Evolutionary conservation across 2,113 vertebrate species (phyloP).

Genomic region (Euleptes europaea): DNA sequence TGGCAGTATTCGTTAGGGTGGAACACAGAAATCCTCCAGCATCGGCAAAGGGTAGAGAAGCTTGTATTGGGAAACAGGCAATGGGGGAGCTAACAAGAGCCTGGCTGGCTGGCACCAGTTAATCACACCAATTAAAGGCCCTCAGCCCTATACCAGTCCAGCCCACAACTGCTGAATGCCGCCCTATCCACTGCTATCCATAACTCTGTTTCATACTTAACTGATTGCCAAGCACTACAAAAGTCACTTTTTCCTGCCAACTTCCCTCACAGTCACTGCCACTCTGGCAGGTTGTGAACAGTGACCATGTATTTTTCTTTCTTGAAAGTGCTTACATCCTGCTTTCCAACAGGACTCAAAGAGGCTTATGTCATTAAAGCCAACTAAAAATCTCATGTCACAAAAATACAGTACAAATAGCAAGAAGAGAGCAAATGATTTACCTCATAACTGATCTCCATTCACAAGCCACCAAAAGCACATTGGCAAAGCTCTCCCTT

Average conservation of each 20-base stretch:
- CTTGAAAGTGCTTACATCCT: no score
- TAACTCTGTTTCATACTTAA: not conserved
- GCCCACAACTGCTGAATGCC: not conserved
- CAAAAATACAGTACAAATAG: no score
- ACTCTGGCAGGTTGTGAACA: not conserved
- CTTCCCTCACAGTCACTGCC: not conserved
- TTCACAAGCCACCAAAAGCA: no score
- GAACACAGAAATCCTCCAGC: not conserved
- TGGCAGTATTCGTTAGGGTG: not conserved
- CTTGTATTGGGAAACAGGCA: not conserved
- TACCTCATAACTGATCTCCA: no score
- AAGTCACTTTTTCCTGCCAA: not conserved
- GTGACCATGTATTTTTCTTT: not conserved
- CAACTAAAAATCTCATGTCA: no score
- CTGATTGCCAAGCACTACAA: not conserved
- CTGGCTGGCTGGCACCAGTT: conserved; percentile 29
- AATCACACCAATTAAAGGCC: conserved; percentile 15
- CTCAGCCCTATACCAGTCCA: not conserved
- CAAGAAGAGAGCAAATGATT: no score
- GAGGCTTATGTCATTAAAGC: no score
- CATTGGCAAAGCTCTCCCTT: no score
- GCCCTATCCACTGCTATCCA: not conserved
- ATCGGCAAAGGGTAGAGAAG: not conserved
- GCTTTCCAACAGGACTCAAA: no score
- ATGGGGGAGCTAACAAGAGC: not conserved